These are phyloP conservation scores for Apis laboriosa DNA, from an alignment of 1,140 invertebrate genomes.

Conservation along the genomic window DNA sequence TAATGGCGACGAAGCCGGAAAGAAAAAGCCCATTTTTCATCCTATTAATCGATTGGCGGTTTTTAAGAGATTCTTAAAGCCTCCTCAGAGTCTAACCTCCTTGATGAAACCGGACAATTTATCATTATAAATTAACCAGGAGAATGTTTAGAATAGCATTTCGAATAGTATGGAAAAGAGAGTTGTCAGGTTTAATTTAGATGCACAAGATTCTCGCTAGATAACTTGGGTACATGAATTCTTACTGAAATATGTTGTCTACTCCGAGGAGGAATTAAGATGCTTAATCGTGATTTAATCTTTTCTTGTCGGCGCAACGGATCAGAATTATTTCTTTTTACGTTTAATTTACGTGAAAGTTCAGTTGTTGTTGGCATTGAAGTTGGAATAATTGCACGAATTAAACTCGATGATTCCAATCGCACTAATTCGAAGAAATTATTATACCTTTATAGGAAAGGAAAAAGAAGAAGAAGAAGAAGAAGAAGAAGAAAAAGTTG, in stretches of 20 bases:
- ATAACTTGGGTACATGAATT: not conserved
- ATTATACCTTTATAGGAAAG: not conserved
- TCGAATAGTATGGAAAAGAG: not conserved
- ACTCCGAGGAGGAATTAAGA: not conserved
- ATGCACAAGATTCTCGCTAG: not conserved
- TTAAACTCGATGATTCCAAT: not conserved
- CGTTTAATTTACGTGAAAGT: not conserved
- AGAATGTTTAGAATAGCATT: not conserved
- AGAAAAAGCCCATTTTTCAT: slow-evolving; percentile 5
- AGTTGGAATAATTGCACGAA: not conserved
- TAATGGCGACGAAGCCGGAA: not conserved
- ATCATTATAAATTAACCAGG: not conserved
- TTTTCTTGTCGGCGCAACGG: not conserved
- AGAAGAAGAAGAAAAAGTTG: not conserved
- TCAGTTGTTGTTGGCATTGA: not conserved
- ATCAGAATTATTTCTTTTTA: not conserved
- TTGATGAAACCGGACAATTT: not conserved
- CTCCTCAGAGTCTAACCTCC: not conserved
- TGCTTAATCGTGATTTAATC: not conserved
- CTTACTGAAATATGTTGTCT: not conserved
- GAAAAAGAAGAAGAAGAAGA: not conserved
- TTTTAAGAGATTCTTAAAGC: not conserved
- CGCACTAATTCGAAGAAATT: not conserved
- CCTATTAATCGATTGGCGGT: slow-evolving; percentile 5
- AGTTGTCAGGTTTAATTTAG: not conserved